Percentiles rank a stretch among this genome's conserved stretches.
These are phyloP conservation scores for Drosophila bifasciata DNA, from an alignment of 1,140 invertebrate genomes.

Conservation along the genomic window DNA sequence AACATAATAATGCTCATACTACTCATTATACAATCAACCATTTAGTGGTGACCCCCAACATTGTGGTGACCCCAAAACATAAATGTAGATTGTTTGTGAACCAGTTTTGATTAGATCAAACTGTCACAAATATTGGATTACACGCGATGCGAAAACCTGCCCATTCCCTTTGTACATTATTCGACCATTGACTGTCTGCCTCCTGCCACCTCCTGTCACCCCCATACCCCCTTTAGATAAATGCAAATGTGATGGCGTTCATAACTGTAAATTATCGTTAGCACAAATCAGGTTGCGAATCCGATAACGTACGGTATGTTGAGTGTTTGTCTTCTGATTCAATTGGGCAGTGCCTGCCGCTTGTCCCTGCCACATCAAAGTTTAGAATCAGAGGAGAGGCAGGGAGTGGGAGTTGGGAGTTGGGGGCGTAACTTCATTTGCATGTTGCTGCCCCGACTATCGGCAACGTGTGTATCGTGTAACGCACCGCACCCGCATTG, in stretches of 20 bases:
- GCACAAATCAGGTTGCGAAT: conserved; percentile 64
- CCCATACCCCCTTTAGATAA: background rate
- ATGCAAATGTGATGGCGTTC: conserved; percentile 49
- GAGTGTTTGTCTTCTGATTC: conserved; percentile 54
- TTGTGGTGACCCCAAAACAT: too few species aligned
- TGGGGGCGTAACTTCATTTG: conserved; percentile 62
- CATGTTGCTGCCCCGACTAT: conserved; percentile 40
- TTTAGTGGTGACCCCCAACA: too few species aligned
- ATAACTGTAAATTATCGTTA: conserved; percentile 71
- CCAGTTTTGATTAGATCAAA: too few species aligned
- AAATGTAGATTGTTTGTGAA: too few species aligned
- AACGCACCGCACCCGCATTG: conserved; percentile 51
- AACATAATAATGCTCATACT: too few species aligned
- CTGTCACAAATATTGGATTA: too few species aligned
- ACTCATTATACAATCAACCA: too few species aligned
- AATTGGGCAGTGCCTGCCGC: conserved; percentile 49
- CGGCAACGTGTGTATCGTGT: conserved; percentile 19
- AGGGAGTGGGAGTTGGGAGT: too few species aligned
- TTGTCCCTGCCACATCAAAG: conserved; percentile 49
- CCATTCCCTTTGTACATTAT: too few species aligned
- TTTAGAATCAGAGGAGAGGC: background rate
- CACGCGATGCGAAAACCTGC: too few species aligned
- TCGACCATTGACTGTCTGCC: too few species aligned
- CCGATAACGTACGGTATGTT: conserved; percentile 34
- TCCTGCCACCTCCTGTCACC: too few species aligned